A percentile compares a stretch with the other conserved stretches of the same genome.
Conservation (phyloP, 2,797 vertebrate species). For the Rhynchonycteris naso region DNA sequence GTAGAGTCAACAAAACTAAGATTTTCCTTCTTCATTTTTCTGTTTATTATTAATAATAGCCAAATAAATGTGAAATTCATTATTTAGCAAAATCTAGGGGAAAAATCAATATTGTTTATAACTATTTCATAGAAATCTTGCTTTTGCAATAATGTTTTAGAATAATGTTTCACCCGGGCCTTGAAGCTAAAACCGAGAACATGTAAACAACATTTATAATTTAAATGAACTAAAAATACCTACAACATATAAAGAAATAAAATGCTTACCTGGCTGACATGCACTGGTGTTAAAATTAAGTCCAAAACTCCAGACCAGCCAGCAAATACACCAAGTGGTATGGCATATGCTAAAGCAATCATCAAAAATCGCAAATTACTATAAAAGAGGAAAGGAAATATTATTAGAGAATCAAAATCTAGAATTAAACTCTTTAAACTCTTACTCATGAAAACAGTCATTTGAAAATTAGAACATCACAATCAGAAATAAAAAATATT, state of each 20-base stretch:
- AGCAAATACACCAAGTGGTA: slow-evolving; percentile 95
- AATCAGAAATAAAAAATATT: slow-evolving; percentile 41
- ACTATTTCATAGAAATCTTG: neutral
- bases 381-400: slow-evolving; percentile 66
- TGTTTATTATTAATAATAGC: slow-evolving; percentile 12
- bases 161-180: neutral
- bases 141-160: slow-evolving; percentile 21
- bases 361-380: slow-evolving; percentile 98
- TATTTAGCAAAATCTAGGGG: slow-evolving; percentile 29
- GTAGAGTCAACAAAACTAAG: slow-evolving; percentile 20
- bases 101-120: slow-evolving; percentile 51
- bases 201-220: slow-evolving; percentile 13
- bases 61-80: slow-evolving; percentile 41
- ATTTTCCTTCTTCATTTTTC: neutral
- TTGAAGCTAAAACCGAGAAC: slow-evolving; percentile 42
- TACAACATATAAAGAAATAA: slow-evolving; percentile 44
- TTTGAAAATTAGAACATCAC: slow-evolving; percentile 48
- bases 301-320: slow-evolving; percentile 98
- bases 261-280: slow-evolving; percentile 94
- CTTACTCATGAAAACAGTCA: slow-evolving; percentile 62
- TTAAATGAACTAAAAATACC: slow-evolving; percentile 32
- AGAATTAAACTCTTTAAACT: slow-evolving; percentile 66
- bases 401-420: slow-evolving; percentile 63
- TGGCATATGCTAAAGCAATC: slow-evolving; percentile 96
- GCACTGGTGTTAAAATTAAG: slow-evolving; percentile 95